These are phyloP conservation scores for Apotomis betuletana DNA, from an alignment of 2,888 invertebrate genomes.

Conservation along the genomic window DNA sequence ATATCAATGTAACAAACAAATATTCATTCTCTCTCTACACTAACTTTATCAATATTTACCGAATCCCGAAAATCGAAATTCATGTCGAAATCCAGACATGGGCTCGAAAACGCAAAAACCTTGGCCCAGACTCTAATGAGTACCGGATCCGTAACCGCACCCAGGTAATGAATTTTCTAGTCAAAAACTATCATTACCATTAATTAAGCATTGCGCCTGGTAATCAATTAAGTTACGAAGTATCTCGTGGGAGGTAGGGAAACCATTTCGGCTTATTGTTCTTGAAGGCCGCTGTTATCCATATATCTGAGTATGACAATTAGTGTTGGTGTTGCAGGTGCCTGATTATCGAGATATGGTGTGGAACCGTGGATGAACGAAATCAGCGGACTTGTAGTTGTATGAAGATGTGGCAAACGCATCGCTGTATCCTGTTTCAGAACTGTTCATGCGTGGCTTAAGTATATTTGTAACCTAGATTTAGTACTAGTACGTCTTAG, in stretches of 20 bases:
- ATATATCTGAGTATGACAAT: constrained; percentile 35
- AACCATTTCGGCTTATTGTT: constrained; percentile 55
- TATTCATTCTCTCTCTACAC: too few species aligned
- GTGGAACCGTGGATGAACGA: constrained; percentile 10
- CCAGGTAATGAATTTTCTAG: constrained; percentile 36
- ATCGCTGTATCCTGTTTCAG: too few species aligned
- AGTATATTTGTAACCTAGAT: too few species aligned
- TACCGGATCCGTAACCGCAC: constrained; percentile 30
- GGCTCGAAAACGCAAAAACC: constrained; percentile 13
- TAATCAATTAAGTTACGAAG: constrained; percentile 35
- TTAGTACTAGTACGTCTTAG: too few species aligned
- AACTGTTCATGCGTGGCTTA: too few species aligned
- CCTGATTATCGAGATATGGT: constrained; percentile 43
- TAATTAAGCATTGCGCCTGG: constrained; percentile 32
- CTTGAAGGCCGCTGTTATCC: constrained; percentile 51
- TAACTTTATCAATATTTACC: background rate
- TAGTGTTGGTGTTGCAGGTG: constrained; percentile 48
- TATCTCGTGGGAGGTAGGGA: constrained; percentile 44
- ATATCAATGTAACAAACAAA: too few species aligned
- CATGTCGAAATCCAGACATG: background rate
- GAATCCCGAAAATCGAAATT: background rate
- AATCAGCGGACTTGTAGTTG: background rate
- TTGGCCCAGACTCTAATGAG: constrained; percentile 26
- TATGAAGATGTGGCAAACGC: background rate
- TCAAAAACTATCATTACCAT: constrained; percentile 37